Base-by-base conservation (phyloP, 2,888 invertebrate species). In the Seira sanloemensis region DNA sequence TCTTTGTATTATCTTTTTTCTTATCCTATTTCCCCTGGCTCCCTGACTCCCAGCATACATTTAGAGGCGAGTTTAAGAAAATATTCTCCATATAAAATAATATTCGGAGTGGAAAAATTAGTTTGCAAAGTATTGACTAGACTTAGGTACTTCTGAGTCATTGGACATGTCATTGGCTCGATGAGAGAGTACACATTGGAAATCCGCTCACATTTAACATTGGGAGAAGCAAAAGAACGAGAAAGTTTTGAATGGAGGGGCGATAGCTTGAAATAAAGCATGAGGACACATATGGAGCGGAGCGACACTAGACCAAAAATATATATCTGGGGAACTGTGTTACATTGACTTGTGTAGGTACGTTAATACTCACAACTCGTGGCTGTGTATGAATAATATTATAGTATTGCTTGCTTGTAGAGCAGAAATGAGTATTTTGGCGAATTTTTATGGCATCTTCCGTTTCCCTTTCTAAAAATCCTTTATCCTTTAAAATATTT, bases 201-300 rank as follows among this genome's bases (percentile, higher is more conserved):
- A 79, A 79, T 79, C 73, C 74, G 73, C 73, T 73, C 79, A 79
- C 79, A 79, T 79, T 79, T n/a, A 79, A 79, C 73, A 79, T 79
- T 79, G 79, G 74, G 79, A 79, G 78, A 73, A 73, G 25, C 19
- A 46, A 73, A 62, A 65, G 65, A 74, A 62, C 19, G 16, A 18
- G 21, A 67, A 18, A 68, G 24, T 5, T 4, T n/a, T n/a, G 27
- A 74, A 65, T 71, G 62, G 65, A 65, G 73, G 79, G 62, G 68
- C 50, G 18, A n/a, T n/a, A n/a, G n/a, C n/a, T n/a, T n/a, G n/a
- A n/a, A n/a, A n/a, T n/a, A n/a, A n/a, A 73, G 79, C 73, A 74
- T 50, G 72, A 73, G 79, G 79, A 79, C 79, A 79, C 79, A 79
- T 79, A 79, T 79, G 79, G 79, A 79, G 79, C 79, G 73, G 50